These are phyloP conservation scores for Tupaia chinensis DNA, from an alignment of 2,113 vertebrate genomes.

Conservation along the genomic window DNA sequence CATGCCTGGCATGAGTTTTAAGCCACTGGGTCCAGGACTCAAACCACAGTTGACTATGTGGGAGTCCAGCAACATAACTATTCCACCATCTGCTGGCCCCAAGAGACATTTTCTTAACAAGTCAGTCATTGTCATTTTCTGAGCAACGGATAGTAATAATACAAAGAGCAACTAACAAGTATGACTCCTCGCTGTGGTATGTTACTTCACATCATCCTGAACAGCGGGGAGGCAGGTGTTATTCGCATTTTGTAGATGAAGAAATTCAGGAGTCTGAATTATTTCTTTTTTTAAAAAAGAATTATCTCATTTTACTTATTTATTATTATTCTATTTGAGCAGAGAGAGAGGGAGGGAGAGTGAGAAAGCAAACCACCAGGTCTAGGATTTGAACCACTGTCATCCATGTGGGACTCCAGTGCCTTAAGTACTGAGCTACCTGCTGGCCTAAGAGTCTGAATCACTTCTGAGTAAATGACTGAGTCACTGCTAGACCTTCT, in stretches of 20 bases:
- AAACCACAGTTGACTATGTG: too few species aligned
- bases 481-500: not conserved
- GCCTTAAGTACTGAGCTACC: too few species aligned
- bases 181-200: not conserved
- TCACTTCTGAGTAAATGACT: not conserved
- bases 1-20: too few species aligned
- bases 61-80: too few species aligned
- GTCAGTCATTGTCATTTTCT: not conserved
- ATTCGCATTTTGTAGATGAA: not conserved
- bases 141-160: not conserved
- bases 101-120: not conserved
- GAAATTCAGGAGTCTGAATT: not conserved
- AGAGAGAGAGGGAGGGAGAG: too few species aligned
- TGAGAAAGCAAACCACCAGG: too few species aligned
- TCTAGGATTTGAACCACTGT: too few species aligned
- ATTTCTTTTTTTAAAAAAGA: not conserved
- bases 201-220: not conserved
- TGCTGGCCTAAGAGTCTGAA: not conserved
- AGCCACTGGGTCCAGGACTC: too few species aligned
- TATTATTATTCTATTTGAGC: too few species aligned
- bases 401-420: too few species aligned
- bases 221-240: not conserved
- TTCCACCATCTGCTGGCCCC: too few species aligned
- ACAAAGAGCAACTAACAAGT: not conserved
- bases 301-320: too few species aligned